These are phyloP conservation scores for Adelognathus sp. DNA, from an alignment of 2,888 invertebrate species.

Conservation along the genomic window DNA sequence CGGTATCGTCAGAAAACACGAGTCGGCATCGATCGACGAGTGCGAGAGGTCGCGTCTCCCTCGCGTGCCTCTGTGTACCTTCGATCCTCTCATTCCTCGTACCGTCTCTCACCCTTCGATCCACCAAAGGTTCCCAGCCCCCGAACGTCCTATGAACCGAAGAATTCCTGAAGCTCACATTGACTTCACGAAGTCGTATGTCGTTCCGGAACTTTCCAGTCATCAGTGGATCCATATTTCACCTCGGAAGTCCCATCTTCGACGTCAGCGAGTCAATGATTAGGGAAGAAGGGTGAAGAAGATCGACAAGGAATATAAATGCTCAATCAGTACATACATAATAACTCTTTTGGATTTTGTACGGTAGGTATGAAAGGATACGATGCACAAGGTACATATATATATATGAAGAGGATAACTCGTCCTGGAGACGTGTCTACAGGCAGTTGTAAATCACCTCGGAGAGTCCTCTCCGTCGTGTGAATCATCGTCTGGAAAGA, in stretches of 20 bases:
- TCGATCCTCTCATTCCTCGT: too few species aligned
- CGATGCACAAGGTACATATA: background rate
- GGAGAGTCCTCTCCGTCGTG: conserved; percentile 22
- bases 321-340: conserved; percentile 70
- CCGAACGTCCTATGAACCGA: too few species aligned
- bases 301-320: conserved; percentile 65
- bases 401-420: conserved; percentile 41
- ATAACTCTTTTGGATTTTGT: conserved; percentile 8
- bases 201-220: conserved; percentile 27
- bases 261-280: conserved; percentile 37
- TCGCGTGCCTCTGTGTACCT: conserved; percentile 49
- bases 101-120: too few species aligned
- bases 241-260: conserved; percentile 54
- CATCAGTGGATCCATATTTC: conserved; percentile 59
- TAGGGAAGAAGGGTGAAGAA: conserved; percentile 53
- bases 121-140: too few species aligned
- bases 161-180: conserved; percentile 30
- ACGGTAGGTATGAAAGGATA: too few species aligned
- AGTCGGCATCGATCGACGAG: conserved; percentile 59
- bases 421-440: conserved; percentile 27
- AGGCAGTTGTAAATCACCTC: conserved; percentile 53
- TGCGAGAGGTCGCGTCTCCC: conserved; percentile 59
- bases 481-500: conserved; percentile 36
- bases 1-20: conserved; percentile 63
- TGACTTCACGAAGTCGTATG: conserved; percentile 8